A percentile compares a stretch with the other conserved stretches of the same genome.
phyloP scores from a whole-genome alignment of 2,113 vertebrate species.

The Sinocyclocheilus anophthalmus region DNA sequence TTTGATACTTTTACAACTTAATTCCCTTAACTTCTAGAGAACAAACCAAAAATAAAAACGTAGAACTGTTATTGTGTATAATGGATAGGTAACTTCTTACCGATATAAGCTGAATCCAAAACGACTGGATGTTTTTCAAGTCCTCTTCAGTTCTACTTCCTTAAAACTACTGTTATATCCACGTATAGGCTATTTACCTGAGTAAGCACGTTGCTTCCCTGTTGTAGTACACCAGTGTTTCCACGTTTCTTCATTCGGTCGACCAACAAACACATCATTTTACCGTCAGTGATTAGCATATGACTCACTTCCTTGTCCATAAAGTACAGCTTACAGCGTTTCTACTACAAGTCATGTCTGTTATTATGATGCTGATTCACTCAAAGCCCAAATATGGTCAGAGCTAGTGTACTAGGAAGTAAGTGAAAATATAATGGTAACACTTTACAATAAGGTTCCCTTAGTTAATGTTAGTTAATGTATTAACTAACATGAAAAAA shows the following conservation, averaged over 20 bases:
- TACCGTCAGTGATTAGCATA: constrained; percentile 62
- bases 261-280: constrained; percentile 56
- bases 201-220: constrained; percentile 71
- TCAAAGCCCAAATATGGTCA: constrained; percentile 68
- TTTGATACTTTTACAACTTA: neutral
- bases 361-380: neutral
- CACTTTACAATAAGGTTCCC: no score
- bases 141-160: neutral
- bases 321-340: neutral
- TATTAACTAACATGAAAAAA: no score
- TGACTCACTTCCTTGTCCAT: constrained; percentile 77
- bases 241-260: constrained; percentile 51
- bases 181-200: constrained; percentile 51
- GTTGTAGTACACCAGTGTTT: constrained; percentile 44
- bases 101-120: neutral
- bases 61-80: neutral
- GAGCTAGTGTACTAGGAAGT: constrained; percentile 10
- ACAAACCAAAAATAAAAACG: neutral
- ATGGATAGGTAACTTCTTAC: neutral
- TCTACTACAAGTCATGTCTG: constrained; percentile 1
- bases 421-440: neutral
- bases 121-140: neutral
- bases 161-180: neutral
- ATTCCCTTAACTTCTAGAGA: neutral
- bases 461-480: no score